Percentiles rank a stretch among this genome's conserved stretches.
These are phyloP conservation scores for Drosophila sp. DNA, from an alignment of 1,140 invertebrate species.

Conservation along the genomic window DNA sequence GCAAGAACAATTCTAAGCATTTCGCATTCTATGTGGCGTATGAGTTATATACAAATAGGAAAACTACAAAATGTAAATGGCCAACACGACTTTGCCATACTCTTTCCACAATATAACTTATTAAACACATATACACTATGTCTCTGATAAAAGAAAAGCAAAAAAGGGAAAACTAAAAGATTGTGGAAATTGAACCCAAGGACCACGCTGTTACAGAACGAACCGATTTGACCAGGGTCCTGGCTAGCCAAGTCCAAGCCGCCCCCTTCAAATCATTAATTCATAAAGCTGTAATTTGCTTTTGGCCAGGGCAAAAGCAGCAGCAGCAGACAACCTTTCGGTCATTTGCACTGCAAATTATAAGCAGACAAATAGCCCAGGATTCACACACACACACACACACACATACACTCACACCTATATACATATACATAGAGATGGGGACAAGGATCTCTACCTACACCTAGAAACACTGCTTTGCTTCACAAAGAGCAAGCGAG, in stretches of 20 bases:
- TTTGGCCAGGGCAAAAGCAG: conserved; percentile 47
- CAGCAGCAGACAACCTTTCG: conserved; percentile 44
- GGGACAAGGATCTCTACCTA: conserved; percentile 29
- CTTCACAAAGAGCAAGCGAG: conserved; percentile 37
- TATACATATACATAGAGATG: conserved; percentile 4
- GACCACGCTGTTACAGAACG: neutral
- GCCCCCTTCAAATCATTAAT: conserved; percentile 53
- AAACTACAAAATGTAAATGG: neutral
- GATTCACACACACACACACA: conserved; percentile 17
- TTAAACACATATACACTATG: neutral
- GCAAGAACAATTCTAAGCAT: conserved; percentile 8
- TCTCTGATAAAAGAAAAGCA: neutral
- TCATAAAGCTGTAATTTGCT: conserved; percentile 64
- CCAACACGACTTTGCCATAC: neutral
- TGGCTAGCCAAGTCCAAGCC: conserved; percentile 10
- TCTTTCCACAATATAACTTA: neutral
- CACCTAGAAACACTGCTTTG: conserved; percentile 41
- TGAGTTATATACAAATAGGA: conserved; percentile 29
- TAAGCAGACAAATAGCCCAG: conserved; percentile 61
- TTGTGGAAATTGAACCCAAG: neutral
- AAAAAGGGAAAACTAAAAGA: neutral
- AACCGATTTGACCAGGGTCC: neutral
- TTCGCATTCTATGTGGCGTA: conserved; percentile 30
- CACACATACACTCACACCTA: neutral
- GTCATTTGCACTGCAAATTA: conserved; percentile 62